Evolutionary conservation across 2,797 vertebrate species (phyloP).

Genomic region (Cetoscarus ocellatus): DNA sequence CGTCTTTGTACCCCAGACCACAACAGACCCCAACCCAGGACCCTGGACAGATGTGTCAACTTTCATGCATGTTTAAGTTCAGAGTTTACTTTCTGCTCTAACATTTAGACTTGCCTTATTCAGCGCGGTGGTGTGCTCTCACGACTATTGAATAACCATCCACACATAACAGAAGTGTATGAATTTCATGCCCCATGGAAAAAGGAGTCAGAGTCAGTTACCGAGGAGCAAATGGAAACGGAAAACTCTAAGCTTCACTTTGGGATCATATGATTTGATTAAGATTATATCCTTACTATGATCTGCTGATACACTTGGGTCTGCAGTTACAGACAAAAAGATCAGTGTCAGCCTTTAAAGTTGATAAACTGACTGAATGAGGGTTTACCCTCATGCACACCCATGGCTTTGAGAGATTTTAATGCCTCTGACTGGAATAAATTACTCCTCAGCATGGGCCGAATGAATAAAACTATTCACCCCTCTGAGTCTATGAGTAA

Average conservation of each 20-base stretch:
- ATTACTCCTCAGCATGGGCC: slow-evolving; percentile 34
- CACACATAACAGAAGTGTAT: not conserved
- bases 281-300: not conserved
- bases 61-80: not conserved
- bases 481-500: slow-evolving; percentile 44
- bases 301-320: slow-evolving; percentile 15
- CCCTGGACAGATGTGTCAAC: slow-evolving; percentile 33
- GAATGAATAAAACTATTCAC: slow-evolving; percentile 64
- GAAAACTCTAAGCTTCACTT: not conserved
- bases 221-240: not conserved
- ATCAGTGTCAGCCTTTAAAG: slow-evolving; percentile 20
- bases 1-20: slow-evolving; percentile 29
- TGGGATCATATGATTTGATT: not conserved
- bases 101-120: not conserved
- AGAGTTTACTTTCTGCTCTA: not conserved
- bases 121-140: not conserved
- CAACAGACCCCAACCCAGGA: slow-evolving; percentile 13
- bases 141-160: not conserved
- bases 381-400: slow-evolving; percentile 17
- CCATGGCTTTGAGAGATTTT: slow-evolving; percentile 23
- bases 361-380: slow-evolving; percentile 23
- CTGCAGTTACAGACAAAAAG: not conserved
- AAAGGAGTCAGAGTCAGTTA: not conserved
- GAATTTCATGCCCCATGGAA: not conserved
- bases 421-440: slow-evolving; percentile 38